Evolutionary conservation across 2,888 invertebrate genomes (phyloP), one percentile per base, ranked within the genome.

Genomic region (Frankliniella intonsa): DNA sequence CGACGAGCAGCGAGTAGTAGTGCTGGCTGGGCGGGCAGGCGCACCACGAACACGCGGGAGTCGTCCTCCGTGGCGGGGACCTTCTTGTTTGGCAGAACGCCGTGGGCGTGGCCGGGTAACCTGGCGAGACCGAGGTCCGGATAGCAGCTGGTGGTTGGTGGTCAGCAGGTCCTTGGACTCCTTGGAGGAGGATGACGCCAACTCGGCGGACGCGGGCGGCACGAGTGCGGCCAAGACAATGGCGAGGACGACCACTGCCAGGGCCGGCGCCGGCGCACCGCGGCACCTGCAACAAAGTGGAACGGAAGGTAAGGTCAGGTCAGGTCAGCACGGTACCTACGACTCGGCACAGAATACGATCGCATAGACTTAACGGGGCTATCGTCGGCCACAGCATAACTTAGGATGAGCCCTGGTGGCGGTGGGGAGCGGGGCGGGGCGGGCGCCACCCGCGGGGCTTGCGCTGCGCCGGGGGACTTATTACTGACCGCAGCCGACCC

Each of bases 41-140:
- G 95, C 84, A 95, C 94, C 87, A 95, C 92, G 90, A 93, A 95
- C 92, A 95, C 94, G 88, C 95, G 93, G 55, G 95, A 95, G 87
- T 95, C 95, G 69, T 76, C 69, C 69, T 76, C 69, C 3, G 84
- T 84, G n/a, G 82, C 9, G 86, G 86, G 83, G 86, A 83, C 80
- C 76, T 83, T 82, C 82, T 82, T 82, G 83, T 84, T 82, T 80
- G 83, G 83, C 83, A 85, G 84, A 81, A 80, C 86, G 82, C 82
- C 86, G 85, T 81, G 88, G 83, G 93, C 92, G 65, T 94, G 93
- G 85, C 93, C 91, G 85, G 92, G 90, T 81, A 95, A 90, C 86
- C 93, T 93, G 84, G 92, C 91, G 83, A 95, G 89, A 25, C 95
- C 95, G 82, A 95, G 90, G 83, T n/a, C 93, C 93, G 86, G 93